phyloP scores from a whole-genome alignment of 2,113 vertebrate genomes.

The Bungarus multicinctus region DNA sequence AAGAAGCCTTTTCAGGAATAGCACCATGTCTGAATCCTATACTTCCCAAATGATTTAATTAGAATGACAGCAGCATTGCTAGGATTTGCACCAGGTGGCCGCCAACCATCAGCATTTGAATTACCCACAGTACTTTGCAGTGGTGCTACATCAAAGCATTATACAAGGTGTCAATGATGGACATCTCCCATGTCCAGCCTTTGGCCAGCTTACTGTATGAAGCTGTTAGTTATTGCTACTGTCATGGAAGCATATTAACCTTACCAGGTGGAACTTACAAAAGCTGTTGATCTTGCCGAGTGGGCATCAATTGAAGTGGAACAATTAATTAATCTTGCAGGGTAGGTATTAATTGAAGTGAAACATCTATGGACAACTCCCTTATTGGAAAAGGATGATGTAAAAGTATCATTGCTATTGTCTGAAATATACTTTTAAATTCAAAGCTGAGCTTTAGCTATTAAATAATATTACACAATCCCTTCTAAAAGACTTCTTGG shows the following conservation, averaged over 20 bases:
- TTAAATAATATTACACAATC: background rate
- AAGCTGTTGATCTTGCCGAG: background rate
- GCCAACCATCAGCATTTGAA: background rate
- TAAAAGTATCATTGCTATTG: background rate
- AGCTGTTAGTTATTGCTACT: background rate
- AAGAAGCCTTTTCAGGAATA: background rate
- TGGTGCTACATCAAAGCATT: background rate
- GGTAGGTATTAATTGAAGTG: background rate
- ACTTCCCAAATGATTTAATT: background rate
- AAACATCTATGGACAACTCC: background rate
- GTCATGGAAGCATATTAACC: background rate
- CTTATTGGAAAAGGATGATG: background rate
- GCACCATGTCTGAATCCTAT: background rate
- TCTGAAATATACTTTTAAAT: background rate
- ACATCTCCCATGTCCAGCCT: background rate
- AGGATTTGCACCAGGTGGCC: background rate
- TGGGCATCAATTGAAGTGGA: background rate
- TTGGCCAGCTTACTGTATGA: background rate
- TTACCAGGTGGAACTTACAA: background rate
- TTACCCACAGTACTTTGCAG: background rate
- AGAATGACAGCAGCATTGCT: background rate
- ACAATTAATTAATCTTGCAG: background rate
- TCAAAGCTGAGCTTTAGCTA: slow-evolving; percentile 31
- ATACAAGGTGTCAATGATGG: background rate
- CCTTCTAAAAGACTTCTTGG: background rate